phyloP scores from a whole-genome alignment of 2,888 invertebrate genomes.

The Petrophora chlorosata region DNA sequence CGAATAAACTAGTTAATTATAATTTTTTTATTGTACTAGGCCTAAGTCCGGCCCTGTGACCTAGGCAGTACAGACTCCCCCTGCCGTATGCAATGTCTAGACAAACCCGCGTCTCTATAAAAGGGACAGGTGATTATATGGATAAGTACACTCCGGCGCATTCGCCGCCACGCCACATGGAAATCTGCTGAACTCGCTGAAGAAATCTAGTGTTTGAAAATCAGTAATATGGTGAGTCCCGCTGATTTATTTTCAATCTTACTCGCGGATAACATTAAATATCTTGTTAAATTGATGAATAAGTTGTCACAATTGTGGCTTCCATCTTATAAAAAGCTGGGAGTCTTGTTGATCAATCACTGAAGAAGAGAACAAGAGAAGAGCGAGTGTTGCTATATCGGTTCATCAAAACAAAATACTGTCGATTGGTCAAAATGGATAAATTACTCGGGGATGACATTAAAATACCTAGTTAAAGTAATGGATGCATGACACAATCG shows the following conservation, averaged over 20 bases:
- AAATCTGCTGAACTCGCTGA: slow-evolving; percentile 48
- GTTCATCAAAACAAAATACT: too few relatives aligned
- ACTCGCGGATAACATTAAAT: too few relatives aligned
- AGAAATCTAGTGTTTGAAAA: slow-evolving; percentile 24
- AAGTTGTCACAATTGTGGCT: too few relatives aligned
- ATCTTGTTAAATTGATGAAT: too few relatives aligned
- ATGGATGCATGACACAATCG: too few relatives aligned
- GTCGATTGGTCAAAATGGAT: too few relatives aligned
- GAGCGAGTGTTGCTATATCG: too few relatives aligned
- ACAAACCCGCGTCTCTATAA: slow-evolving; percentile 81
- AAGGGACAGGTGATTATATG: slow-evolving; percentile 80
- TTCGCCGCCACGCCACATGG: slow-evolving; percentile 69
- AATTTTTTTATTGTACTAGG: not conserved
- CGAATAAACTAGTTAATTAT: not conserved
- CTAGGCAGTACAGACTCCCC: slow-evolving; percentile 72
- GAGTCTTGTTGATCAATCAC: too few relatives aligned
- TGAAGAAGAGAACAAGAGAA: too few relatives aligned
- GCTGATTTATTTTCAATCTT: slow-evolving; percentile 4
- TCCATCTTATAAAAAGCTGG: too few relatives aligned
- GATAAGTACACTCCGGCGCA: slow-evolving; percentile 76
- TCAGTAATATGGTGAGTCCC: slow-evolving; percentile 41
- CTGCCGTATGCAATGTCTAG: slow-evolving; percentile 74
- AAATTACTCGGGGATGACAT: too few relatives aligned
- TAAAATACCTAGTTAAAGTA: too few relatives aligned
- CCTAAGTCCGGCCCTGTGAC: slow-evolving; percentile 62